These are phyloP conservation scores for Hippopotamyrus pictus DNA, from an alignment of 2,797 vertebrate species.

Conservation along the genomic window DNA sequence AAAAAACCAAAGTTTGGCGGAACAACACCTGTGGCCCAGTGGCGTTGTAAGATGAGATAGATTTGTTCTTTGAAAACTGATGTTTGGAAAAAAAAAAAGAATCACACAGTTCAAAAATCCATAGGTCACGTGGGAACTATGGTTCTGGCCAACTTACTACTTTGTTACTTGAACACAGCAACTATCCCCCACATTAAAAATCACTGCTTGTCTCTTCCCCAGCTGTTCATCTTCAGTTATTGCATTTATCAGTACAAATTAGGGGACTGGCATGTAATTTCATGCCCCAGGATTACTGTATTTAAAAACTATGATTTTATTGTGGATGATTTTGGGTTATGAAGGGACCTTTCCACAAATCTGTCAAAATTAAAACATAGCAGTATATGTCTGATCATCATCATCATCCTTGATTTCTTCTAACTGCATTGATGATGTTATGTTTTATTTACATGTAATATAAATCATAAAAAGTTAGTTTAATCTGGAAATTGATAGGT, in stretches of 20 bases:
- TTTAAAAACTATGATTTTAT: neutral
- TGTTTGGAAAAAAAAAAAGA: neutral
- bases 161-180: neutral
- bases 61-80: constrained; percentile 1
- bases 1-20: neutral
- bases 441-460: neutral
- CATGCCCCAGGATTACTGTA: neutral
- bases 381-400: neutral
- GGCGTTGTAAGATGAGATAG: neutral
- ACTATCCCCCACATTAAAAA: constrained; percentile 4
- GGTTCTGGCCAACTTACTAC: neutral
- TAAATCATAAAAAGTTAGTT: constrained; percentile 7
- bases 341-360: neutral
- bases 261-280: neutral
- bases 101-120: neutral
- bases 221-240: neutral
- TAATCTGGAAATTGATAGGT: constrained; percentile 1
- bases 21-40: neutral
- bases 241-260: neutral
- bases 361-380: neutral
- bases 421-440: neutral
- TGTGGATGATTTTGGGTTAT: neutral
- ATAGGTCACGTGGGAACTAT: neutral
- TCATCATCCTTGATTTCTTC: neutral
- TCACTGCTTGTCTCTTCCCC: neutral